Conservation (phyloP, 2,888 invertebrate species). For the Branchipolynoe longqiensis region DNA sequence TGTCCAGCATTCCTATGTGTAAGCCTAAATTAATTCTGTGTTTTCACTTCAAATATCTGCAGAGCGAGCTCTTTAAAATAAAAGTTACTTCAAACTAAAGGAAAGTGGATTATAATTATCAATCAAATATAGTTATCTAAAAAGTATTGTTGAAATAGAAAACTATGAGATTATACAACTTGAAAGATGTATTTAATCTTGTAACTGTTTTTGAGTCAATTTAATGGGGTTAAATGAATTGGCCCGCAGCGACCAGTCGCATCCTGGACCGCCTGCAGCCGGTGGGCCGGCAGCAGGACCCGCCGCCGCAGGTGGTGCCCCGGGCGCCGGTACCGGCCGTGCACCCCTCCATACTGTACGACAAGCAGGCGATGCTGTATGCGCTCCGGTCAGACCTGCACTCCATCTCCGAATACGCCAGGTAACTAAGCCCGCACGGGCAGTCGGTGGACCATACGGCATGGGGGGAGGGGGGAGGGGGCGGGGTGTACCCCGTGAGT, state of each 20-base stretch:
- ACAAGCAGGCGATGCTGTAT: constrained; percentile 82
- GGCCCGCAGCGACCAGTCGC: constrained; percentile 72
- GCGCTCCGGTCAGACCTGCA: constrained; percentile 83
- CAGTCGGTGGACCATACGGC: no score
- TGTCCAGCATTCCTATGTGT: no score
- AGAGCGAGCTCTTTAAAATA: no score
- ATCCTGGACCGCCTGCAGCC: constrained; percentile 73
- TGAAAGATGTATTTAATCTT: not conserved
- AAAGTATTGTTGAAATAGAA: no score
- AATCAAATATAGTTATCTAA: not conserved
- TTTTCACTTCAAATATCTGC: no score
- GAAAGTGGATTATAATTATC: no score
- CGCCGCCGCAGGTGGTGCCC: constrained; percentile 84
- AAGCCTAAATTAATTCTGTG: no score
- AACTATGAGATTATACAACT: not conserved
- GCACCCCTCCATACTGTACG: constrained; percentile 75
- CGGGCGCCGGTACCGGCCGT: constrained; percentile 83
- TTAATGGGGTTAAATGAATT: no score
- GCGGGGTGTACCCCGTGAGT: no score
- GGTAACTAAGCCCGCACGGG: no score
- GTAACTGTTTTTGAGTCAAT: not conserved
- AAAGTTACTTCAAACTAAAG: no score
- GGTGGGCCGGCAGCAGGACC: constrained; percentile 85
- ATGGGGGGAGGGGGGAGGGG: no score
- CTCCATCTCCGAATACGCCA: constrained; percentile 80